Percentiles rank a stretch among this genome's conserved stretches.
These are phyloP conservation scores for Venustaconcha ellipsiformis DNA, from an alignment of 1,140 invertebrate genomes.

Conservation along the genomic window DNA sequence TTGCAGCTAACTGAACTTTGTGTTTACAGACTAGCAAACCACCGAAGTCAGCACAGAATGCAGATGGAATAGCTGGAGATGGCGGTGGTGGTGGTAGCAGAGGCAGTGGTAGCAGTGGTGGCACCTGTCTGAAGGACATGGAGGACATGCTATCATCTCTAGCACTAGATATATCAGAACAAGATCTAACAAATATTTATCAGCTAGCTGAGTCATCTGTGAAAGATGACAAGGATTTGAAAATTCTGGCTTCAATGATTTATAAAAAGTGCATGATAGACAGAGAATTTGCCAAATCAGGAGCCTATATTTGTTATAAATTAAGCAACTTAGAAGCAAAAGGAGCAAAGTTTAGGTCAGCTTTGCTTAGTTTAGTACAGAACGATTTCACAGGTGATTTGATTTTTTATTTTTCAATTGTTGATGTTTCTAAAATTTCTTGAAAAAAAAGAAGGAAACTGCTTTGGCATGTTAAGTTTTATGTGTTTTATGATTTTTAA, in stretches of 20 bases:
- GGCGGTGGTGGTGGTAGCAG: no score
- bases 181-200: conserved; percentile 32
- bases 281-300: conserved; percentile 38
- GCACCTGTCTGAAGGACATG: conserved; percentile 3
- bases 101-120: no score
- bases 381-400: conserved; percentile 47
- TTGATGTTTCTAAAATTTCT: no score
- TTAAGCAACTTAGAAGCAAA: conserved; percentile 39
- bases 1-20: no score
- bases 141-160: conserved; percentile 8
- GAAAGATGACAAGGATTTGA: conserved; percentile 14
- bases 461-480: no score
- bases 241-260: conserved; percentile 23
- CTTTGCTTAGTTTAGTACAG: conserved; percentile 42
- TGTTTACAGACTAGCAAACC: no score
- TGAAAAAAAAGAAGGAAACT: no score
- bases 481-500: no score
- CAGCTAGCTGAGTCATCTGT: conserved; percentile 13
- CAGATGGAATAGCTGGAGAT: no score
- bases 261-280: conserved; percentile 37
- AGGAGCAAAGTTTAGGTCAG: conserved; percentile 40
- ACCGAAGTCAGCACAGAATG: no score
- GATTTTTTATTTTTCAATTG: not conserved
- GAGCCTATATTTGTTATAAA: conserved; percentile 41
- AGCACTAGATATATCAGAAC: conserved; percentile 21